phyloP scores from a whole-genome alignment of 2,888 invertebrate species.

The Drosophila affinis region DNA sequence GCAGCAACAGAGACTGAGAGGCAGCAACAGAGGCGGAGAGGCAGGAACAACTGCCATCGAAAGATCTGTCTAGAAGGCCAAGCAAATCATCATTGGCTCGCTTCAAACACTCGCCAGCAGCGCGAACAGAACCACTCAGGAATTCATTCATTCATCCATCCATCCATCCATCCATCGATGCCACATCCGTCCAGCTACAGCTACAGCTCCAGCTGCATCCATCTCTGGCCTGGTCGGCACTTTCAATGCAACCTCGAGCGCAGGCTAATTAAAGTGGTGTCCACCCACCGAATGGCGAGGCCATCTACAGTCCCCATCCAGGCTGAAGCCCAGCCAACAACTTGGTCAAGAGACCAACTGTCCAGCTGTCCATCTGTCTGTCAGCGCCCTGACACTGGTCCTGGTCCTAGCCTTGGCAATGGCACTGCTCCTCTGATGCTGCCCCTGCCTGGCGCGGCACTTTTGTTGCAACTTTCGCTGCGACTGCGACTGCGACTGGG shows the following conservation, averaged over 20 bases:
- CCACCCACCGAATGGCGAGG: constrained; percentile 68
- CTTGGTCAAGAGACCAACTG: constrained; percentile 50
- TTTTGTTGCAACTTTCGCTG: constrained; percentile 44
- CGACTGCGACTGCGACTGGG: constrained; percentile 10
- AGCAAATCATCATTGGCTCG: constrained; percentile 69
- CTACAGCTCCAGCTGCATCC: too few species aligned
- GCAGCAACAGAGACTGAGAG: neutral
- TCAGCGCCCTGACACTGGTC: constrained; percentile 56
- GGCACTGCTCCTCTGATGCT: constrained; percentile 7
- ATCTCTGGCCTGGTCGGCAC: constrained; percentile 52
- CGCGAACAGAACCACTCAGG: constrained; percentile 47
- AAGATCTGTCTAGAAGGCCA: constrained; percentile 18
- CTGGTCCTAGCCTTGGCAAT: constrained; percentile 9
- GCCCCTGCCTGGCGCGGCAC: constrained; percentile 51
- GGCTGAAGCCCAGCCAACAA: constrained; percentile 12
- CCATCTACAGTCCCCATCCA: constrained; percentile 18
- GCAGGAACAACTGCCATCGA: constrained; percentile 42
- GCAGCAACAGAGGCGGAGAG: constrained; percentile 1
- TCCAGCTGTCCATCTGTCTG: constrained; percentile 48
- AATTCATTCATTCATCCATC: constrained; percentile 51
- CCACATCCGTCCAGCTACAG: constrained; percentile 18
- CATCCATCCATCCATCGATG: constrained; percentile 38
- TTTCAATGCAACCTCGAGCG: constrained; percentile 68
- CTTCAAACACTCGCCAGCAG: constrained; percentile 63
- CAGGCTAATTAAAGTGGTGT: constrained; percentile 80